A percentile compares a stretch with the other conserved stretches of the same genome.
Evolutionary conservation across 2,797 vertebrate species (phyloP).

Genomic region (Cichlasoma orientale): DNA sequence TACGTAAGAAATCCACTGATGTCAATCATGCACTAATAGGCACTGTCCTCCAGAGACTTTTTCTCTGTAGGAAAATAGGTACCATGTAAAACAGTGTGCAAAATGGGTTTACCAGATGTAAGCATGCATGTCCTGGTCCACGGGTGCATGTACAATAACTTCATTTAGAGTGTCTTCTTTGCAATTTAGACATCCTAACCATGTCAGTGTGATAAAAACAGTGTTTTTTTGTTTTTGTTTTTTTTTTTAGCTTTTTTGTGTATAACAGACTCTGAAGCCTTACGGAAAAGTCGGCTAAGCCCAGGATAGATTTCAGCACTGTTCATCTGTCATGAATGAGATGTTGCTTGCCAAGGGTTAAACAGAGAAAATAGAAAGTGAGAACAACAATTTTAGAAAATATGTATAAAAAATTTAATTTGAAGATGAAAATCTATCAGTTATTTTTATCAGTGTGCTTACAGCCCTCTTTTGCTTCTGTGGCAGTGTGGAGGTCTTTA

Average conservation of each 20-base stretch:
- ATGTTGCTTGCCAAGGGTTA: slow-evolving; percentile 12
- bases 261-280: slow-evolving; percentile 21
- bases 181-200: slow-evolving; percentile 29
- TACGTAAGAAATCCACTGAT: slow-evolving; percentile 71
- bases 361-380: slow-evolving; percentile 3
- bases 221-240: slow-evolving; percentile 36
- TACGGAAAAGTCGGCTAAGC: slow-evolving; percentile 15
- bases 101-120: slow-evolving; percentile 19
- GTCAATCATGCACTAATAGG: slow-evolving; percentile 71
- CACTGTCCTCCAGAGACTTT: slow-evolving; percentile 54
- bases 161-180: slow-evolving; percentile 28
- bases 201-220: slow-evolving; percentile 9
- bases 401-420: background rate
- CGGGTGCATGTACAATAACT: background rate
- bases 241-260: background rate
- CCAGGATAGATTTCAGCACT: slow-evolving; percentile 5
- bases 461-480: background rate
- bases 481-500: background rate
- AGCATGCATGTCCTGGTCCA: background rate
- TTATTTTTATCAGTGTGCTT: background rate
- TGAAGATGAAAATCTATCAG: background rate
- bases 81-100: slow-evolving; percentile 10
- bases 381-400: background rate
- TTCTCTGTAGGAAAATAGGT: slow-evolving; percentile 37
- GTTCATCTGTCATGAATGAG: slow-evolving; percentile 2